Percentiles rank a stretch among this genome's conserved stretches.
These are phyloP conservation scores for Amitus sp. DNA, from an alignment of 2,888 invertebrate genomes.

Conservation along the genomic window DNA sequence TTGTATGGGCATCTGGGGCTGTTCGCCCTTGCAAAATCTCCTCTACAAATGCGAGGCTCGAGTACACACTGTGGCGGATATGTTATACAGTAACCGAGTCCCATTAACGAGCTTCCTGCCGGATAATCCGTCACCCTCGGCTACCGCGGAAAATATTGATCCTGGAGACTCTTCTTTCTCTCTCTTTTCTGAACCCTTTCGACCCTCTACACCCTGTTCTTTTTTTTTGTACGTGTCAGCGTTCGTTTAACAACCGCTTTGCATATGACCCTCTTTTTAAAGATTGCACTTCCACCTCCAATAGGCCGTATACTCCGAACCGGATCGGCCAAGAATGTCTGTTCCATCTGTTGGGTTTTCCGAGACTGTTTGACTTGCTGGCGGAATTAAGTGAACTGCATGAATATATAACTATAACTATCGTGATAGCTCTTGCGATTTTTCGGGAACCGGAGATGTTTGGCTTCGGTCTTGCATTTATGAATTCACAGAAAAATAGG, in stretches of 20 bases:
- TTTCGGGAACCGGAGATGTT: too few species aligned
- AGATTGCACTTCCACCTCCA: conserved; percentile 65
- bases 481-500: too few species aligned
- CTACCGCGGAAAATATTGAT: conserved; percentile 56
- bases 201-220: not conserved
- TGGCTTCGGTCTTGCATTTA: too few species aligned
- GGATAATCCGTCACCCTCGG: conserved; percentile 49
- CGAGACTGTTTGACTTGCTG: conserved; percentile 14
- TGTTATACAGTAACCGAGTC: conserved; percentile 10
- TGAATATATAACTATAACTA: too few species aligned
- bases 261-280: conserved; percentile 59
- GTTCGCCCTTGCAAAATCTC: conserved; percentile 42
- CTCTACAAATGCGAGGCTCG: conserved; percentile 44
- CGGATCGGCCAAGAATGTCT: conserved; percentile 55
- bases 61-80: conserved; percentile 23
- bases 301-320: conserved; percentile 65
- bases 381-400: conserved; percentile 10
- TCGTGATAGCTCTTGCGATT: too few species aligned
- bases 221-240: conserved; percentile 14
- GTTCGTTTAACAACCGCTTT: conserved; percentile 59
- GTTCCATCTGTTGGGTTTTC: conserved; percentile 56
- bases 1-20: conserved; percentile 8
- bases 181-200: not conserved
- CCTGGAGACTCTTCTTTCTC: conserved; percentile 33
- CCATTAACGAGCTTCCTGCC: conserved; percentile 49